A percentile compares a stretch with the other conserved stretches of the same genome.
phyloP scores from a whole-genome alignment of 2,113 vertebrate species.

The Oenanthe melanoleuca region DNA sequence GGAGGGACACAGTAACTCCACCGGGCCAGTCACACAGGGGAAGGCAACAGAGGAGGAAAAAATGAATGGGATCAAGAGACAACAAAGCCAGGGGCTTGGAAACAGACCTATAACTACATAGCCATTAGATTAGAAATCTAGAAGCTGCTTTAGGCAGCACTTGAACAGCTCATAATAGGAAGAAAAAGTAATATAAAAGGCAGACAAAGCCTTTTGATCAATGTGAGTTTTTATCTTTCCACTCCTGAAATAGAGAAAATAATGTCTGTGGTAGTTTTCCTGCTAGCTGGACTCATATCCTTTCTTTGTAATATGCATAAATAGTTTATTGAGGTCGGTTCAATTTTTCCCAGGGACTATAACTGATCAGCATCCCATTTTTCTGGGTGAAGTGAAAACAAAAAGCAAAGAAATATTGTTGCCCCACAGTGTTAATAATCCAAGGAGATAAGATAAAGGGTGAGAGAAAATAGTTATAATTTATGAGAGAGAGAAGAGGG shows the following conservation, averaged over 20 bases:
- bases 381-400: background rate
- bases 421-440: background rate
- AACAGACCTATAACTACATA: background rate
- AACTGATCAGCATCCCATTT: background rate
- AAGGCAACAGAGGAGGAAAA: background rate
- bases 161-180: background rate
- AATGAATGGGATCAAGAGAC: background rate
- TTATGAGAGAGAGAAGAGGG: background rate
- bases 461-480: background rate
- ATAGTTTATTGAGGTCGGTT: background rate
- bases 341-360: background rate
- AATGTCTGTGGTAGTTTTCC: background rate
- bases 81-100: background rate
- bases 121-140: conserved; percentile 8
- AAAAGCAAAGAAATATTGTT: background rate
- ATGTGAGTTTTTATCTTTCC: background rate
- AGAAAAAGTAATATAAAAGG: background rate
- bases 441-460: background rate
- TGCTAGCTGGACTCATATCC: background rate
- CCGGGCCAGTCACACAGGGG: background rate
- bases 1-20: background rate
- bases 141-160: background rate
- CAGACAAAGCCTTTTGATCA: conserved; percentile 12
- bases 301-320: background rate
- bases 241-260: background rate